Evolutionary conservation across 2,113 vertebrate genomes (phyloP).

Genomic region (Andinoacara biseriatus): DNA sequence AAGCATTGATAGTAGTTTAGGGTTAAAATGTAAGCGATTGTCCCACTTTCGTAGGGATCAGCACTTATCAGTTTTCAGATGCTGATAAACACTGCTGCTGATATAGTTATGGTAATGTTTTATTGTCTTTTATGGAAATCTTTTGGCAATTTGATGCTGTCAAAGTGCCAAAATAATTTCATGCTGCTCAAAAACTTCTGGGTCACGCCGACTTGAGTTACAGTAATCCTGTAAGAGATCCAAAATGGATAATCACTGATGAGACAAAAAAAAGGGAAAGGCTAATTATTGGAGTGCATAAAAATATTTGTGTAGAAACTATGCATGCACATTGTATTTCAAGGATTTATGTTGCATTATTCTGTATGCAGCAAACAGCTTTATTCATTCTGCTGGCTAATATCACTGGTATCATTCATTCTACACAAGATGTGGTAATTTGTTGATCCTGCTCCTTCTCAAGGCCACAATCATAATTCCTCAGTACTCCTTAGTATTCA

Average conservation of each 20-base stretch:
- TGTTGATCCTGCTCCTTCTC: conserved; percentile 14
- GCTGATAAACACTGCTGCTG: background rate
- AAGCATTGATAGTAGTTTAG: background rate
- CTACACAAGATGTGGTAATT: background rate
- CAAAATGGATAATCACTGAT: background rate
- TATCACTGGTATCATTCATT: background rate
- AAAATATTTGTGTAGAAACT: background rate
- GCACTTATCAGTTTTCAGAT: background rate
- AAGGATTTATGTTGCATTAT: background rate
- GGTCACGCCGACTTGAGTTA: background rate
- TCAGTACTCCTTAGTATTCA: conserved; percentile 30
- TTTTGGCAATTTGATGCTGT: conserved; percentile 1
- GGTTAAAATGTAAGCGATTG: background rate
- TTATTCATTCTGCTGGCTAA: background rate
- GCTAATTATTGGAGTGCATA: background rate
- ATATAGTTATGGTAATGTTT: background rate
- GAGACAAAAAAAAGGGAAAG: background rate
- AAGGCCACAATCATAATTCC: conserved; percentile 16
- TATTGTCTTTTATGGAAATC: conserved; percentile 22
- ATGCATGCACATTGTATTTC: background rate
- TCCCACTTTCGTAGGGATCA: background rate
- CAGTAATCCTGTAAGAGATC: background rate
- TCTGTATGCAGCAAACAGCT: background rate
- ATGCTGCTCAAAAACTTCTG: background rate
- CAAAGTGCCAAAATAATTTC: conserved; percentile 19